Base-by-base conservation (phyloP, 1,140 invertebrate species). In the Lanistes nyassanus region DNA sequence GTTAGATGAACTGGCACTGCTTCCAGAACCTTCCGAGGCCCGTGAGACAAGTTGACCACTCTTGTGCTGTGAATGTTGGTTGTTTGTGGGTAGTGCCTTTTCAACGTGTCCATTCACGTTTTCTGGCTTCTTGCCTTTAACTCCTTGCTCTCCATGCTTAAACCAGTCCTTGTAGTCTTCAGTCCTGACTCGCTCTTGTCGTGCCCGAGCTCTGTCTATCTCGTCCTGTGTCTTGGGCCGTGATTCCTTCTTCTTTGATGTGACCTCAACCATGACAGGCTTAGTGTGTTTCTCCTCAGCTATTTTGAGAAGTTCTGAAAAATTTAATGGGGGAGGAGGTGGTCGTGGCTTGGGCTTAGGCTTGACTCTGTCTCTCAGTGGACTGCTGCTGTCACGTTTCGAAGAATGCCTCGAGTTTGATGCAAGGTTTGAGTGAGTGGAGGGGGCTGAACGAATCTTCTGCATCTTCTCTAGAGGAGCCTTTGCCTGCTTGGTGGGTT, bases 211-310 rank as follows among this genome's bases (percentile, higher is more conserved):
- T 3, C 64, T 42, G 31, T 75, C 74, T 16, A 58, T 56, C 39
- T 75, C 74, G 9, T 75, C 65, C 37, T 67, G 74, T 11, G 64
- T 75, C 74, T 67, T 68, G 2, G 74, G 74, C 26, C 74, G 62
- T 0, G 13, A 5, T 34, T 75, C 74, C 39, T 75, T 75, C 51
- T 75, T 75, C 53, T 34, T 34, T 23, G 36, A 23, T 2, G 53
- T 37, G 1, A 39, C 37, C 9, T 75, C 53, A 47, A 75, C 65
- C 36, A 67, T 68, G 26, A 75, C 74, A n/a, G 74, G 75, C n/a
- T 70, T 55, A 19, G 23, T 42, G 19, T 69, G 53, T 56, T 71
- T 76, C 29, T 76, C 37, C 56, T 76, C 75, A 19, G 75, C 75
- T 39, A 70, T 29, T 53, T 70, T 76, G 37, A 76, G 31, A 2